Conservation (phyloP, 2,797 vertebrate genomes). For the Etheostoma perlongum region DNA sequence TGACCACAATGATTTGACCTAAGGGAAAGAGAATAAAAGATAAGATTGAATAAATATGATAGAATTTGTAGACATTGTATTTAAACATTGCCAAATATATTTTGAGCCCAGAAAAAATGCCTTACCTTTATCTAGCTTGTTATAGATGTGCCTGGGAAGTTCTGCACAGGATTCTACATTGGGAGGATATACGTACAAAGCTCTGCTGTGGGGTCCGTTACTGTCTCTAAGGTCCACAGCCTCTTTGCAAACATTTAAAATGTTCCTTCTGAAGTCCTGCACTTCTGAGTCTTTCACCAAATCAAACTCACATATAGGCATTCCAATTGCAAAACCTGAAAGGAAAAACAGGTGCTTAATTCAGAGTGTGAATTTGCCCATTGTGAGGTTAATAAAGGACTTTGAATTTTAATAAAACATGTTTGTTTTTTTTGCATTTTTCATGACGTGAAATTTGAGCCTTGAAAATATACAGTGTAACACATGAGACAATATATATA, state of each 20-base stretch:
- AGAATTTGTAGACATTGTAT: neutral
- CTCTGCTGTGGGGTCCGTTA: constrained; percentile 94
- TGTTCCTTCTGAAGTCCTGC: constrained; percentile 98
- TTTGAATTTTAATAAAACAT: too few relatives aligned
- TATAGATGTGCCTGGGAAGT: constrained; percentile 97
- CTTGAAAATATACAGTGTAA: neutral
- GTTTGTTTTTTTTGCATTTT: neutral
- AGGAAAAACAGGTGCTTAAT: constrained; percentile 1
- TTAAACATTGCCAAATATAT: neutral
- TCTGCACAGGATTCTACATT: constrained; percentile 96
- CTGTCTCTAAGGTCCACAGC: constrained; percentile 95
- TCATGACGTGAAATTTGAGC: neutral
- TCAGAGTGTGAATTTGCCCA: too few relatives aligned
- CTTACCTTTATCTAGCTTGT: constrained; percentile 98
- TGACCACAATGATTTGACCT: constrained; percentile 99
- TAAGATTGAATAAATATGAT: neutral
- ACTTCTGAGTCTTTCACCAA: constrained; percentile 99
- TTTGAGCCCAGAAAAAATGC: neutral
- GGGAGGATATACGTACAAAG: constrained; percentile 97
- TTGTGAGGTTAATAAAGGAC: too few relatives aligned
- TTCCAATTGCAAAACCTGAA: constrained; percentile 97
- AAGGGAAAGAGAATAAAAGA: constrained; percentile 25
- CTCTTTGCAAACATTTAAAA: constrained; percentile 98
- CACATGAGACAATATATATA: constrained; percentile 1
- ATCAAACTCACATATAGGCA: constrained; percentile 99